phyloP scores from a whole-genome alignment of 2,113 vertebrate species.

The Aegotheles bennettii region DNA sequence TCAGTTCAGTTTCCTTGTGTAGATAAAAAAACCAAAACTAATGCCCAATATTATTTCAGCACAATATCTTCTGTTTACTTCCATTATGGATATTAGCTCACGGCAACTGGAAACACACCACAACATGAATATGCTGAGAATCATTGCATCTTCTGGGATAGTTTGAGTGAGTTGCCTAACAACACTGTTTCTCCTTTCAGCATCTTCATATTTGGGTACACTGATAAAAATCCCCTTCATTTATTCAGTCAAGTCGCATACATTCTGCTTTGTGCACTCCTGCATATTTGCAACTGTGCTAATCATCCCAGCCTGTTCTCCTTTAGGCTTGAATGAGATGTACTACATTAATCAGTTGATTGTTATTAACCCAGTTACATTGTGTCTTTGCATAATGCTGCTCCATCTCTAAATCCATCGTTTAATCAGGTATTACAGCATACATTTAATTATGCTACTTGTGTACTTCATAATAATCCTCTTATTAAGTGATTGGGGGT shows the following conservation, averaged over 20 bases:
- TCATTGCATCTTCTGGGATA: neutral
- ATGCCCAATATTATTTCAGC: neutral
- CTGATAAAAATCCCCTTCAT: neutral
- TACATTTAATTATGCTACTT: neutral
- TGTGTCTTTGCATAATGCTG: neutral
- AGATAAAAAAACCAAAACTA: neutral
- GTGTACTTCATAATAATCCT: neutral
- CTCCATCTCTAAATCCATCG: slow-evolving; percentile 16
- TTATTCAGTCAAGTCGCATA: neutral
- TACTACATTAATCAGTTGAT: neutral
- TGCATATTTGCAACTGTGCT: neutral
- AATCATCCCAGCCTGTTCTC: neutral
- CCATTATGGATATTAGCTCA: neutral
- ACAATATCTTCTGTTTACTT: neutral
- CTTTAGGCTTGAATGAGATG: neutral
- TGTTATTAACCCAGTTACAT: slow-evolving; percentile 29
- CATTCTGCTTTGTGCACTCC: neutral
- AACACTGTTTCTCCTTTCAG: neutral
- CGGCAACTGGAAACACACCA: neutral
- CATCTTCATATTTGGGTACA: fast-evolving
- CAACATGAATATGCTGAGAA: fast-evolving
- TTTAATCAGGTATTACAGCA: neutral
- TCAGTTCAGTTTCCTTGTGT: neutral
- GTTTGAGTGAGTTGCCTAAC: neutral
- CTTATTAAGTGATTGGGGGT: neutral